Evolutionary conservation across 2,888 invertebrate genomes (phyloP).

Genomic region (Hemaris fuciformis): DNA sequence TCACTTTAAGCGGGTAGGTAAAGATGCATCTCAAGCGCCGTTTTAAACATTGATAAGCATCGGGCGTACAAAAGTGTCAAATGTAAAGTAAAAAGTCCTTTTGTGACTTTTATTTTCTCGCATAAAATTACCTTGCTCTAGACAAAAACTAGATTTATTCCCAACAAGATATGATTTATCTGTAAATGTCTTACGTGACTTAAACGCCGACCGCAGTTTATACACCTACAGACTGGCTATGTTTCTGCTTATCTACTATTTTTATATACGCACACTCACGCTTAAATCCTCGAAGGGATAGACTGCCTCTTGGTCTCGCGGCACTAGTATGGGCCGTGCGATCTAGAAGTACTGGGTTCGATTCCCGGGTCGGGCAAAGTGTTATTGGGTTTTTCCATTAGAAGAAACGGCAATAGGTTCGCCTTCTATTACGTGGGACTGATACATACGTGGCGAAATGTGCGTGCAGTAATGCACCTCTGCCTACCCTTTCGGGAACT

Average conservation of each 20-base stretch:
- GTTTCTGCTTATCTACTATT: too few species aligned
- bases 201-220: not conserved
- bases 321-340: too few species aligned
- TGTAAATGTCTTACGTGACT: slow-evolving; percentile 5
- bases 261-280: not conserved
- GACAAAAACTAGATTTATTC: slow-evolving; percentile 7
- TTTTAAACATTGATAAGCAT: slow-evolving; percentile 3
- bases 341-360: too few species aligned
- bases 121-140: not conserved
- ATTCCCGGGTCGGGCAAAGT: too few species aligned
- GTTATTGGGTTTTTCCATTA: too few species aligned
- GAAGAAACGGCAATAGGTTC: too few species aligned
- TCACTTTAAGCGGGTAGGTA: not conserved
- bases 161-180: slow-evolving; percentile 5
- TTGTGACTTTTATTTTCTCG: not conserved
- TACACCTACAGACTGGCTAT: not conserved
- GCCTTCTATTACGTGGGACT: too few species aligned
- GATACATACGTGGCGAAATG: too few species aligned
- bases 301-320: too few species aligned
- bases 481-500: too few species aligned
- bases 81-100: not conserved
- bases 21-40: slow-evolving; percentile 1
- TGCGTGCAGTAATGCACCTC: too few species aligned
- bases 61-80: slow-evolving; percentile 4
- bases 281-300: too few species aligned